Conservation (phyloP, 2,113 vertebrate genomes). For the Chamaetylas fuelleborni region DNA sequence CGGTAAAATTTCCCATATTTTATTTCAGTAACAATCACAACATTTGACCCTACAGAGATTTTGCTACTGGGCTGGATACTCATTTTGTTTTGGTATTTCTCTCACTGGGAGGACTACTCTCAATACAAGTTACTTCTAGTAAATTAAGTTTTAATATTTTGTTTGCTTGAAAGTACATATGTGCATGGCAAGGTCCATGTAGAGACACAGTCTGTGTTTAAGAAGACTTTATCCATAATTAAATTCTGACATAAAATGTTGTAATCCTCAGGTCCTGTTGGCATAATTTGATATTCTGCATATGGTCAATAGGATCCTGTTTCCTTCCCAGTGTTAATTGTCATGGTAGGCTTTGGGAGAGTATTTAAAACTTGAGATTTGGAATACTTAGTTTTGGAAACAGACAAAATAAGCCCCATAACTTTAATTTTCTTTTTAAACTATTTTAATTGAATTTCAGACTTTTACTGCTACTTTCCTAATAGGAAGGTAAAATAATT, state of each 20-base stretch:
- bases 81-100: constrained; percentile 53
- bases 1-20: neutral
- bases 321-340: neutral
- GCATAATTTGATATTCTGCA: neutral
- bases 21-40: neutral
- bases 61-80: neutral
- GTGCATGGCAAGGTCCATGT: neutral
- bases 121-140: neutral
- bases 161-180: neutral
- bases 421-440: neutral
- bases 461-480: neutral
- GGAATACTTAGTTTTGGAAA: neutral
- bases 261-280: neutral
- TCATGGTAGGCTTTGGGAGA: neutral
- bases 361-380: neutral
- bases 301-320: neutral
- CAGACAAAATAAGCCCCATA: neutral
- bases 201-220: neutral
- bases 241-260: neutral
- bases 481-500: neutral
- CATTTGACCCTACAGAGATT: neutral
- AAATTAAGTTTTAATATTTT: constrained; percentile 21
- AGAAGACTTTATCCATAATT: neutral
- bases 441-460: neutral
- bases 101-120: constrained; percentile 18